A percentile compares a stretch with the other conserved stretches of the same genome.
Evolutionary conservation across 2,888 invertebrate genomes (phyloP).

Genomic region (Rotaria socialis): DNA sequence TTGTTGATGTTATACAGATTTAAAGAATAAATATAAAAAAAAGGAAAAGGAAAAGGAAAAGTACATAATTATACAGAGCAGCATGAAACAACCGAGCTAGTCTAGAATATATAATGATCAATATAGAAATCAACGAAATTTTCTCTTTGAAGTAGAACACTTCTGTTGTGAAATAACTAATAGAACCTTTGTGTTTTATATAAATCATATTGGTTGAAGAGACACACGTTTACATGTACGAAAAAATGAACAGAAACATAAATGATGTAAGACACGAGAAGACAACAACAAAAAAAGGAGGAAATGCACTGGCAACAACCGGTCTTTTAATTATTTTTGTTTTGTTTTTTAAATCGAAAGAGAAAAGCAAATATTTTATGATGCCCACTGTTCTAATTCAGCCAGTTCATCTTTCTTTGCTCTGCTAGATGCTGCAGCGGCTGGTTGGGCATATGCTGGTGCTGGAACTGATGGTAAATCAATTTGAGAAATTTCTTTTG

Average conservation of each 20-base stretch:
- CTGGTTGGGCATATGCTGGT: neutral
- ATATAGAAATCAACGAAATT: neutral
- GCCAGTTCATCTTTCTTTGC: slow-evolving; percentile 40
- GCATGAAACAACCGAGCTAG: neutral
- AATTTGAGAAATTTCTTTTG: slow-evolving; percentile 17
- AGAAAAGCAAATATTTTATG: slow-evolving; percentile 9
- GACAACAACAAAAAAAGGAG: neutral
- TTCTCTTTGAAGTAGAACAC: neutral
- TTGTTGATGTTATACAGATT: neutral
- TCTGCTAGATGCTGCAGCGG: neutral
- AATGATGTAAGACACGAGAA: neutral
- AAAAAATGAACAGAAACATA: neutral
- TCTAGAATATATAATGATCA: neutral
- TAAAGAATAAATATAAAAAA: neutral
- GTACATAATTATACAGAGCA: neutral
- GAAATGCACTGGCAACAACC: neutral
- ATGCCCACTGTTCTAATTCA: slow-evolving; percentile 44
- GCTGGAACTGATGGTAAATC: neutral
- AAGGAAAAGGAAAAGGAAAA: neutral
- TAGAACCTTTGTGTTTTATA: neutral
- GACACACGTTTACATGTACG: neutral
- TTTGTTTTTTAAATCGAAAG: neutral
- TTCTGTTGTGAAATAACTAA: neutral
- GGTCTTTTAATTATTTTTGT: neutral
- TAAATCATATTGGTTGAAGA: neutral